Evolutionary conservation across 2,888 invertebrate species (phyloP), one percentile per base, ranked within the genome.

Genomic region (Phoronis australis): DNA sequence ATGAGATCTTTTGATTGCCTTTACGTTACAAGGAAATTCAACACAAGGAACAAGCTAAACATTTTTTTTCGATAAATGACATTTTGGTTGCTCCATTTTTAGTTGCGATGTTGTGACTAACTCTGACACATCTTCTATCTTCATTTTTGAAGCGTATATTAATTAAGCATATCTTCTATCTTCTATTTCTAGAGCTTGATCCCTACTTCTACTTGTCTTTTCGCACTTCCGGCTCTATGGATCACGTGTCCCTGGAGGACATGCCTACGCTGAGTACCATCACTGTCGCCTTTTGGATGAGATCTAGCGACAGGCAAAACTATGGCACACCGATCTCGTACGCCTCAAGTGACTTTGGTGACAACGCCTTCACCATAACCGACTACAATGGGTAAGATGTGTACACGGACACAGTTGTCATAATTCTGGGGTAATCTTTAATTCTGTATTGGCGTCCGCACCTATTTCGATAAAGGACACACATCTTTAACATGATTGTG

Each of bases 311-410:
- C 62, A 80, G 73, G 12, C 79, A 80, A 40, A 85, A 86, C 69
- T 85, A 85, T 62, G 86, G 86, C 12, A 85, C 86, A 1, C 79
- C 85, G 4, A 71, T 86, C 27, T 86, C 86, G 0, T 86, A 86
- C 62, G 85, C 86, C 6, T 85, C 83, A 0, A 43, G 48, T 2
- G 53, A 47, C 0, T 65, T 75, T 38, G 69, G 76, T 42, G 84
- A 84, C 60, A 86, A 86, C 66, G 80, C 83, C 1, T 80, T 86
- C 54, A 84, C 85, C 1, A 64, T 86, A 37, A 85, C 84, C 0
- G 85, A 86, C 68, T 85, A 85, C 69, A 83, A 82, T 61, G 85
- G 86, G 84, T 84, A 76, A 70, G 71, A 59, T 12, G 5, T 23
- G 4, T 3, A 20, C 22, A 1, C 23, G 15, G 23, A 22, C 31